Percentiles rank a stretch among this genome's conserved stretches.
phyloP scores from a whole-genome alignment of 2,797 vertebrate species.

The Alfaro cultratus region DNA sequence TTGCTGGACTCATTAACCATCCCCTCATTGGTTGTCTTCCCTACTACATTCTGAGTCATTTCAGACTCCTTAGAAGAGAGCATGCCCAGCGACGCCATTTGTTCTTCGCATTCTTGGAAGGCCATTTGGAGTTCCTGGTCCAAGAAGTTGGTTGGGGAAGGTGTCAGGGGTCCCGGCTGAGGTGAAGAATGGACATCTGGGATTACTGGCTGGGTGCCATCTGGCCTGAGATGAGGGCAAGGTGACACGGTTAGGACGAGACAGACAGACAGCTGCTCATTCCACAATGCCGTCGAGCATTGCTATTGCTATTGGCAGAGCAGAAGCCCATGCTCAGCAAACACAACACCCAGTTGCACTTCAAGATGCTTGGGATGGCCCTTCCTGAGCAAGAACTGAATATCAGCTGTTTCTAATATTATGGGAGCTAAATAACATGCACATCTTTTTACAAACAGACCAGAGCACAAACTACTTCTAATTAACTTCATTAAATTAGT shows the following conservation, averaged over 20 bases:
- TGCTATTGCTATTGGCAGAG: conserved; percentile 32
- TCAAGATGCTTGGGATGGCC: conserved; percentile 11
- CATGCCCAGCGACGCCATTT: conserved; percentile 79
- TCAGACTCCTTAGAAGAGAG: conserved; percentile 36
- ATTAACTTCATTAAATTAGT: not conserved
- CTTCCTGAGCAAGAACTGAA: conserved; percentile 11
- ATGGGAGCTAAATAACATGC: conserved; percentile 38
- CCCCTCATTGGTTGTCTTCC: conserved; percentile 48
- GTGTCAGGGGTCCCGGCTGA: conserved; percentile 41
- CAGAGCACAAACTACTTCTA: not conserved
- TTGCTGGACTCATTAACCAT: conserved; percentile 61
- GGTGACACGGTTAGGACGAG: conserved; percentile 66
- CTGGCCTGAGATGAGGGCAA: conserved; percentile 70
- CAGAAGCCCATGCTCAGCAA: conserved; percentile 50
- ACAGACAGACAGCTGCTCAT: conserved; percentile 70
- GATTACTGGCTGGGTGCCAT: conserved; percentile 64
- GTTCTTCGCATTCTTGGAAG: conserved; percentile 81
- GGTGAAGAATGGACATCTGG: conserved; percentile 56
- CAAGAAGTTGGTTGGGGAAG: conserved; percentile 54
- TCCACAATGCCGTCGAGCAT: conserved; percentile 59
- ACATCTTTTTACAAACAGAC: conserved; percentile 22
- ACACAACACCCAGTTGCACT: conserved; percentile 38
- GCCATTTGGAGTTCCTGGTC: conserved; percentile 80
- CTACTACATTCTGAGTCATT: conserved; percentile 30
- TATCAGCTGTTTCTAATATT: conserved; percentile 22